These are phyloP conservation scores for Drusus annulatus DNA, from an alignment of 1,140 invertebrate species.

Conservation along the genomic window DNA sequence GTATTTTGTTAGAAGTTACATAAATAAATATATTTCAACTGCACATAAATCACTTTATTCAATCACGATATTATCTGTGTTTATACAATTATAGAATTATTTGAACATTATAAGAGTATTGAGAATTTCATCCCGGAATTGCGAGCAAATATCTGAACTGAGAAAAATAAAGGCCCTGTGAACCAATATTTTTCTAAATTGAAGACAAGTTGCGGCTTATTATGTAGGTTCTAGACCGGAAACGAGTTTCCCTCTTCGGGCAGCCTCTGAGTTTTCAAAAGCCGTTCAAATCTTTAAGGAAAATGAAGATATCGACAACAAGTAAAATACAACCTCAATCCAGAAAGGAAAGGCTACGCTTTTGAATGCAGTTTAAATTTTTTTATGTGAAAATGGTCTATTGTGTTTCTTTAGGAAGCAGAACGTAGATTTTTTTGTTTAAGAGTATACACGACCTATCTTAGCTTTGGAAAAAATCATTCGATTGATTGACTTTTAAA, in stretches of 20 bases:
- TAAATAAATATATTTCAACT: too few species aligned
- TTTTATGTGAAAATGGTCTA: too few species aligned
- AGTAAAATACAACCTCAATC: not conserved
- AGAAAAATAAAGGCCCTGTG: not conserved
- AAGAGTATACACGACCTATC: too few species aligned
- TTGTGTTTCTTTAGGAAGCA: too few species aligned
- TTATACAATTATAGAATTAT: not conserved
- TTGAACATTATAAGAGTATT: not conserved
- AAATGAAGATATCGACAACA: not conserved
- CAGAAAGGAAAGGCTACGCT: not conserved
- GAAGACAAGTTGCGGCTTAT: conserved; percentile 37
- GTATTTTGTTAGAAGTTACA: too few species aligned
- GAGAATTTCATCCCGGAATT: not conserved
- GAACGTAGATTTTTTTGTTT: too few species aligned
- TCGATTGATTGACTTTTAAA: too few species aligned
- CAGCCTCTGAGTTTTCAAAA: not conserved
- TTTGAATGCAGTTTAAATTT: not conserved
- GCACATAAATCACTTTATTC: too few species aligned
- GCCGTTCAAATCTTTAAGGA: not conserved
- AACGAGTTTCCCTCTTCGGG: conserved; percentile 2
- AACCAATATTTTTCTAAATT: conserved; percentile 36
- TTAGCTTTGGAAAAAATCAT: too few species aligned
- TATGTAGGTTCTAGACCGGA: conserved; percentile 27
- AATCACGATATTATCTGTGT: too few species aligned
- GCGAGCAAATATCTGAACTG: not conserved